Conservation (phyloP, 2,113 vertebrate genomes). For the Atlantisia rogersi region DNA sequence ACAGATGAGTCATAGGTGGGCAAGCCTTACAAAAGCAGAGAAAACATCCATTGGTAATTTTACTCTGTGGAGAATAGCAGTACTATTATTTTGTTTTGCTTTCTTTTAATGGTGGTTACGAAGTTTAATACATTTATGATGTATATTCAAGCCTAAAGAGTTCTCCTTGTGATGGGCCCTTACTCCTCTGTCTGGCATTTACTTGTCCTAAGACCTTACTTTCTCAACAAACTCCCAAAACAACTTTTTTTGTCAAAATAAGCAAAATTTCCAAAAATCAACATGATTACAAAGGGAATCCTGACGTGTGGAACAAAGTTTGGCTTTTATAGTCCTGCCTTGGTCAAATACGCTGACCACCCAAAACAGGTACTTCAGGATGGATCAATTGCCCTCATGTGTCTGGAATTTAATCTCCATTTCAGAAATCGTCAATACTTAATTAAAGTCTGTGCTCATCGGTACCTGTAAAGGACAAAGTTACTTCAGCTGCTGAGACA, state of each 20-base stretch:
- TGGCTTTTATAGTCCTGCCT: neutral
- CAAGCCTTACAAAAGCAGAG: slow-evolving; percentile 79
- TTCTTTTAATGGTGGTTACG: neutral
- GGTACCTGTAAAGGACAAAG: neutral
- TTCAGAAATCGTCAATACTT: neutral
- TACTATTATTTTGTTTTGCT: neutral
- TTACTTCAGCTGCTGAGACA: neutral
- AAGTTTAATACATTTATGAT: neutral
- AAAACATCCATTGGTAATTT: neutral
- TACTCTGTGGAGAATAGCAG: neutral
- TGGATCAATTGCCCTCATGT: neutral
- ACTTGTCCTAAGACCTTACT: neutral
- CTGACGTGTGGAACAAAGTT: neutral
- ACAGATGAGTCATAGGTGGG: slow-evolving; percentile 87
- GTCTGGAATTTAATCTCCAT: neutral
- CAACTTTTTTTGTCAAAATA: neutral
- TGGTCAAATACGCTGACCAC: neutral
- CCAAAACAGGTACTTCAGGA: neutral
- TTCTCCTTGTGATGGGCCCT: neutral
- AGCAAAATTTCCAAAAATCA: neutral
- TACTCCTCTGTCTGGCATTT: neutral
- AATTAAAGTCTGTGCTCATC: neutral
- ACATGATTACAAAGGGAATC: neutral
- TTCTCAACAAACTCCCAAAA: neutral
- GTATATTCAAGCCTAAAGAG: neutral